Conservation (phyloP, 1,140 invertebrate genomes). For the Trichonephila inaurata region DNA sequence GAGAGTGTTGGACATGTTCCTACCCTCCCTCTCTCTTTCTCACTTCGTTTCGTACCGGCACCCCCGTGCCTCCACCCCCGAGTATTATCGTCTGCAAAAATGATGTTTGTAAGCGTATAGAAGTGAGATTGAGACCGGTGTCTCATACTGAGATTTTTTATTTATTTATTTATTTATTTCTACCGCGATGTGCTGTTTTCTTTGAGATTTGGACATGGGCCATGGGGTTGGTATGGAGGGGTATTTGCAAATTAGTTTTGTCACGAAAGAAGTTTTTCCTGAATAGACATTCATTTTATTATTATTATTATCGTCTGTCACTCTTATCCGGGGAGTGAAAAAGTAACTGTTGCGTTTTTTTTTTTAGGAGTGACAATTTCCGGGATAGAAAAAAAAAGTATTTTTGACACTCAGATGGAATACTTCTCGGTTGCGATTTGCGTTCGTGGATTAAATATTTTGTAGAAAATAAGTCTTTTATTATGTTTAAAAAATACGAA, state of each 20-base stretch:
- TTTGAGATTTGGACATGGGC: too few relatives aligned
- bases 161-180: not conserved
- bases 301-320: not conserved
- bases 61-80: not conserved
- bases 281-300: not conserved
- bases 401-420: too few relatives aligned
- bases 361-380: not conserved
- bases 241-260: not conserved
- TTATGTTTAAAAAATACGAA: too few relatives aligned
- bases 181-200: not conserved
- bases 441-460: too few relatives aligned
- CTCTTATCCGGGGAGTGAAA: not conserved
- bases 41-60: constrained; percentile 2
- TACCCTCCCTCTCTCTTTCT: not conserved
- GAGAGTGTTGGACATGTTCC: not conserved
- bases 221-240: too few relatives aligned
- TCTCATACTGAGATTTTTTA: not conserved
- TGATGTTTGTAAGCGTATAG: constrained; percentile 2
- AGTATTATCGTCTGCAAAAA: constrained; percentile 4
- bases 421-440: too few relatives aligned
- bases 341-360: not conserved
- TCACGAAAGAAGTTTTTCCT: constrained; percentile 8
- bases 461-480: too few relatives aligned
- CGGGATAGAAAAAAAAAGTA: too few relatives aligned
- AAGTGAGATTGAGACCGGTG: not conserved